phyloP scores from a whole-genome alignment of 2,888 invertebrate species.

The Apamea crenata region DNA sequence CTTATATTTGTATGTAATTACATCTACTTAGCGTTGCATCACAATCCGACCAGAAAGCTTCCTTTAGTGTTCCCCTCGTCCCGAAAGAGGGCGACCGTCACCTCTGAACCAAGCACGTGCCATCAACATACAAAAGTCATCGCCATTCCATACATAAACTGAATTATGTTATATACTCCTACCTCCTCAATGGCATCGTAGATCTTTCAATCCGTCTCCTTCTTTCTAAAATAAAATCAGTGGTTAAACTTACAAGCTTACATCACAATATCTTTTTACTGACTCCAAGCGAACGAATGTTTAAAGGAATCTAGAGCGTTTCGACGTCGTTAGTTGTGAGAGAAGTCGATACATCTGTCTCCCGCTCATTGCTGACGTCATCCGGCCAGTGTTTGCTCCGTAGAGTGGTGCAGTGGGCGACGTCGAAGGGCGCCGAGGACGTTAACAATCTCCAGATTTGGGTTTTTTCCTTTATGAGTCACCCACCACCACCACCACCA shows the following conservation, averaged over 20 bases:
- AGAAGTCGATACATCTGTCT: background rate
- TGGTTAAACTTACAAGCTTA: background rate
- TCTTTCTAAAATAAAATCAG: background rate
- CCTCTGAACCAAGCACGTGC: background rate
- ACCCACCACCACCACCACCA: slow-evolving; percentile 27
- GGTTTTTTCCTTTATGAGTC: slow-evolving; percentile 70
- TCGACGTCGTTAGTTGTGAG: too few species aligned
- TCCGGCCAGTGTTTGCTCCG: background rate
- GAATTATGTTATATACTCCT: background rate
- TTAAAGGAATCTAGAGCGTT: background rate
- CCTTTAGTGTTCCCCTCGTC: background rate
- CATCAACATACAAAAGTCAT: too few species aligned
- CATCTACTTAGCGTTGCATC: slow-evolving; percentile 53
- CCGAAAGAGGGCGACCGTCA: background rate
- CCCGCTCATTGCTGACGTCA: slow-evolving; percentile 24
- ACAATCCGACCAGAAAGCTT: slow-evolving; percentile 21
- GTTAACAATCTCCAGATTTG: slow-evolving; percentile 64
- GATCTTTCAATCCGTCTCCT: background rate
- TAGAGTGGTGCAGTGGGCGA: slow-evolving; percentile 13
- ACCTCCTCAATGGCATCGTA: too few species aligned
- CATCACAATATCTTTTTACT: background rate
- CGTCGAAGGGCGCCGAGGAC: slow-evolving; percentile 62
- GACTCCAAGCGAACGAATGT: background rate
- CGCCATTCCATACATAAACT: background rate
- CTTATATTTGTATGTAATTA: slow-evolving; percentile 59